Conservation (phyloP, 2,888 invertebrate genomes). For the Ectobius pallidus region DNA sequence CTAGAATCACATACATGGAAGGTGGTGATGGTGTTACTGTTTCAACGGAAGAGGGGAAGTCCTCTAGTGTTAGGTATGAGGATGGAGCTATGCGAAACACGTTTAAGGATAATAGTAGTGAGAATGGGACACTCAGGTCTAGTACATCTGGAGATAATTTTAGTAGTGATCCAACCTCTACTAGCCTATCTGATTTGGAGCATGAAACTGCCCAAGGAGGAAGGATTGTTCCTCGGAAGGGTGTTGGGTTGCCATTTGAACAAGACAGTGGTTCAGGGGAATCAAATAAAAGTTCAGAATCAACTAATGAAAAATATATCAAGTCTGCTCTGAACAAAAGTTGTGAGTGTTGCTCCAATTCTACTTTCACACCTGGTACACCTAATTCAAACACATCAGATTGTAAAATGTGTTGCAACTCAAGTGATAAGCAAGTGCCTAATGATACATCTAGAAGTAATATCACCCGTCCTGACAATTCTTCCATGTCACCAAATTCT, state of each 20-base stretch:
- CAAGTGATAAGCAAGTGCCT: no score
- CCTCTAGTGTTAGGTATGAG: no score
- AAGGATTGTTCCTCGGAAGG: slow-evolving; percentile 38
- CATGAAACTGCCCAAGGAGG: neutral
- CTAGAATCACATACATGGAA: slow-evolving; percentile 2
- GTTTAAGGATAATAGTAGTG: no score
- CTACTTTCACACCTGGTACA: no score
- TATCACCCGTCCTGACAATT: neutral
- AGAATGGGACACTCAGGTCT: no score
- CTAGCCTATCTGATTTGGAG: no score
- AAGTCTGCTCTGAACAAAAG: neutral
- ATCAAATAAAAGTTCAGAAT: neutral
- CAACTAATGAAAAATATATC: neutral
- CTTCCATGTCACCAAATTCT: neutral
- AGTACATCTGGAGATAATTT: no score
- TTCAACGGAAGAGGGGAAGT: no score
- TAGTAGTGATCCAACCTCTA: no score
- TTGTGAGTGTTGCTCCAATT: neutral
- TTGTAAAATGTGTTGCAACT: no score
- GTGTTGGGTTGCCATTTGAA: slow-evolving; percentile 4
- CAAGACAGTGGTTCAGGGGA: neutral
- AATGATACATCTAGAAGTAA: neutral
- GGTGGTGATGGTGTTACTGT: neutral
- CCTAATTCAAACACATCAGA: no score
- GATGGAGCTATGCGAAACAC: no score